Conservation (phyloP, 2,113 vertebrate species). For the Actenoides hombroni region DNA sequence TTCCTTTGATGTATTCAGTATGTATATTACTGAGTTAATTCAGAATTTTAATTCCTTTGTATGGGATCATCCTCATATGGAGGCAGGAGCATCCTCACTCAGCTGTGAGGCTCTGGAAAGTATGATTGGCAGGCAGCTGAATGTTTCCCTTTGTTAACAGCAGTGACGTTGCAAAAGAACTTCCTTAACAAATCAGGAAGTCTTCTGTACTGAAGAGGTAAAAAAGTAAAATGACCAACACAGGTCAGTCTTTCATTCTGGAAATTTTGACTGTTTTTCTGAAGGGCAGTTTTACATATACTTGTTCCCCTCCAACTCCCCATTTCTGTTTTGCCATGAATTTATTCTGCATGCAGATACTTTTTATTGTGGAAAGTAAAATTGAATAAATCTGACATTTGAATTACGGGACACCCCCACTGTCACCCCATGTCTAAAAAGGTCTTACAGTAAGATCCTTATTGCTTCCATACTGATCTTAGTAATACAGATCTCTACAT, state of each 20-base stretch:
- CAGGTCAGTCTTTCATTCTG: not conserved
- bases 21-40: not conserved
- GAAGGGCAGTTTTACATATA: not conserved
- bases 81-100: not conserved
- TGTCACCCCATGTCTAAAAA: not conserved
- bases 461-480: not conserved
- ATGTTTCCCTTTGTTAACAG: not conserved
- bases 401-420: not conserved
- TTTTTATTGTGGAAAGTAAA: not conserved
- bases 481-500: not conserved
- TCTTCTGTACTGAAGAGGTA: not conserved
- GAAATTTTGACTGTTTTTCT: not conserved
- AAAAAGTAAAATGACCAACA: not conserved
- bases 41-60: not conserved
- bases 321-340: not conserved
- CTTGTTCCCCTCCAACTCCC: not conserved
- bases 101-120: not conserved
- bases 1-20: not conserved
- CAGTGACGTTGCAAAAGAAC: not conserved
- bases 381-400: not conserved
- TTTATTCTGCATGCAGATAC: not conserved
- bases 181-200: not conserved
- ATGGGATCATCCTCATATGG: not conserved
- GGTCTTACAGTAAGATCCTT: not conserved
- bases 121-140: not conserved